Conservation (phyloP, 1,140 invertebrate genomes). For the Platyscapa corneri region DNA sequence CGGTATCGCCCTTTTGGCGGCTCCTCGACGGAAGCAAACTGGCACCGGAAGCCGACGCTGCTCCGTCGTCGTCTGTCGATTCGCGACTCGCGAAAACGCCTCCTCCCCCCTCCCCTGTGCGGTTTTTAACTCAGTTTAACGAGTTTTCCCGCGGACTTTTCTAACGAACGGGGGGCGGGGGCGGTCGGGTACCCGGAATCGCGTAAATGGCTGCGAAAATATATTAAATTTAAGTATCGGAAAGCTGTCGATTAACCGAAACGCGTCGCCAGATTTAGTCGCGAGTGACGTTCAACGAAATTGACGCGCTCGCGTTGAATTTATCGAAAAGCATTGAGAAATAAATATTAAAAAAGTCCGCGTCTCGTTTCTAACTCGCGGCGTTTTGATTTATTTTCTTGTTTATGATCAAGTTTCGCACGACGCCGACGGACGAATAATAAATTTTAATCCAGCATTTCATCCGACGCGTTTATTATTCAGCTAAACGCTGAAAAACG, state of each 20-base stretch:
- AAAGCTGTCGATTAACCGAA: slow-evolving; percentile 10
- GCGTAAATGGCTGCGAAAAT: not conserved
- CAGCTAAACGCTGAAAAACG: too few relatives aligned
- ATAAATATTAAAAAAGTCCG: not conserved
- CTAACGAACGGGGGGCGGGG: too few relatives aligned
- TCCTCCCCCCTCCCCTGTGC: too few relatives aligned
- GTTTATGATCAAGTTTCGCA: too few relatives aligned
- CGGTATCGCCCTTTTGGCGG: too few relatives aligned
- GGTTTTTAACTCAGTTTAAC: not conserved
- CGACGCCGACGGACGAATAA: too few relatives aligned
- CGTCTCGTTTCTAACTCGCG: not conserved
- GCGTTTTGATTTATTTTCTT: not conserved
- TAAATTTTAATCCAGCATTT: not conserved
- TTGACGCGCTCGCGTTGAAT: not conserved
- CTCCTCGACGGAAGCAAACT: too few relatives aligned
- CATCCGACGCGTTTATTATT: too few relatives aligned
- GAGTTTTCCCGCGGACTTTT: not conserved
- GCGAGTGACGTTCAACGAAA: not conserved
- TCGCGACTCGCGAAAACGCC: not conserved
- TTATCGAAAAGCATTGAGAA: not conserved
- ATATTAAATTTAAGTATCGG: slow-evolving; percentile 32
- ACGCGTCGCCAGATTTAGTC: not conserved
- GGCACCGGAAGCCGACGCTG: too few relatives aligned
- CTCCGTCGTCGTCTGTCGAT: not conserved
- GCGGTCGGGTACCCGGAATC: too few relatives aligned